These are phyloP conservation scores for Hypsopygia costalis DNA, from an alignment of 2,888 invertebrate species.

Conservation along the genomic window DNA sequence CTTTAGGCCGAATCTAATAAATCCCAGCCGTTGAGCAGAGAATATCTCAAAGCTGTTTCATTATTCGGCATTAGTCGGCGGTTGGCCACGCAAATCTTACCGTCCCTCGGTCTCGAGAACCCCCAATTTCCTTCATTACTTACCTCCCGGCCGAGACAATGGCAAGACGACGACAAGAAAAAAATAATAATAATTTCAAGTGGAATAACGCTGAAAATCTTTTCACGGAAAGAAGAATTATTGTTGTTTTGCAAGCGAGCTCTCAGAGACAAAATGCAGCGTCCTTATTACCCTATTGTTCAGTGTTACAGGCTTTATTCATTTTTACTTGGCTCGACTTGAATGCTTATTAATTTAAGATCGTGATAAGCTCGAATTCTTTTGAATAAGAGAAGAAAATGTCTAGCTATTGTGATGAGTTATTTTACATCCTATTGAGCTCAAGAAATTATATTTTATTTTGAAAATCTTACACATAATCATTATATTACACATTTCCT, in stretches of 20 bases:
- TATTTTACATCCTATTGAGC: slow-evolving; percentile 70
- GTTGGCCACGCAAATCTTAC: slow-evolving; percentile 74
- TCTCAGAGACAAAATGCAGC: slow-evolving; percentile 79
- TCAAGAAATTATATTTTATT: slow-evolving; percentile 25
- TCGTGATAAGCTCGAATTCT: slow-evolving; percentile 78
- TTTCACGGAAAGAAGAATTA: slow-evolving; percentile 79
- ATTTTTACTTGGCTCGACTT: slow-evolving; percentile 80
- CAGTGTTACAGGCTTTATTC: slow-evolving; percentile 78
- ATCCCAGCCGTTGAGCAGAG: slow-evolving; percentile 60
- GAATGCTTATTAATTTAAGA: slow-evolving; percentile 80
- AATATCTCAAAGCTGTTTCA: slow-evolving; percentile 73
- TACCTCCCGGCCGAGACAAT: slow-evolving; percentile 79
- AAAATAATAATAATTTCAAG: slow-evolving; percentile 79
- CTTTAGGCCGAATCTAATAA: slow-evolving; percentile 69
- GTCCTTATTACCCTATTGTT: slow-evolving; percentile 78
- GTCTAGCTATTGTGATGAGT: slow-evolving; percentile 72
- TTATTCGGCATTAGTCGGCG: slow-evolving; percentile 74
- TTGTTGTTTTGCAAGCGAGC: slow-evolving; percentile 80
- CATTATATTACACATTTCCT: neutral
- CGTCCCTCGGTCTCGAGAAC: slow-evolving; percentile 61
- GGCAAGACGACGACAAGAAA: slow-evolving; percentile 77
- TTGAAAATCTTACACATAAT: neutral
- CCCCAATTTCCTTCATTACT: slow-evolving; percentile 80
- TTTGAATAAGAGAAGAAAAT: slow-evolving; percentile 73
- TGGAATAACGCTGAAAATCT: slow-evolving; percentile 80